phyloP scores from a whole-genome alignment of 2,797 vertebrate genomes.

The Chrysocyon brachyurus region DNA sequence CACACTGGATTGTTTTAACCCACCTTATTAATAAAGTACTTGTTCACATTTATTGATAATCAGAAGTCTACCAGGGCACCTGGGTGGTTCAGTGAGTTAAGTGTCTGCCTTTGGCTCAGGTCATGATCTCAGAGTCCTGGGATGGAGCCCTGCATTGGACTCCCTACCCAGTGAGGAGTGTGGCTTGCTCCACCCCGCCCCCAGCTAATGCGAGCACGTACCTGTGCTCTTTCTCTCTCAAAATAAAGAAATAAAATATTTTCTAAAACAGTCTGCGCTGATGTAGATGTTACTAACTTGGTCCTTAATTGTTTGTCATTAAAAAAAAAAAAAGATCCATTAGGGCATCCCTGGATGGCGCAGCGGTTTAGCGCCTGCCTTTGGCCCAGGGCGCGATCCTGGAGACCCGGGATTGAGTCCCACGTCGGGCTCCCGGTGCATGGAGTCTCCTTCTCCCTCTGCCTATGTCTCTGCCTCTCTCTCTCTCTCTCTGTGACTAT shows the following conservation, averaged over 20 bases:
- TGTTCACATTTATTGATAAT: slow-evolving; percentile 23
- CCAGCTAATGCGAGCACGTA: not conserved
- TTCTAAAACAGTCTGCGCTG: not conserved
- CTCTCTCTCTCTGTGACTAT: too few relatives aligned
- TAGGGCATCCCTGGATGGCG: too few relatives aligned
- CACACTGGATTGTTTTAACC: slow-evolving; percentile 48
- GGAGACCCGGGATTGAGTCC: too few relatives aligned
- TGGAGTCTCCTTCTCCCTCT: too few relatives aligned
- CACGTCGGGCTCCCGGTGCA: too few relatives aligned
- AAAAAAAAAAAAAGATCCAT: too few relatives aligned
- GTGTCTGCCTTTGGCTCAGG: not conserved
- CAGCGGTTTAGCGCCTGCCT: too few relatives aligned
- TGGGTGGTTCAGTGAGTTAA: not conserved
- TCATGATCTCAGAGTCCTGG: not conserved
- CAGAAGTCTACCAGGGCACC: not conserved
- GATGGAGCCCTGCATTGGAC: not conserved
- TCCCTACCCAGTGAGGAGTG: not conserved
- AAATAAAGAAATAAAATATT: not conserved
- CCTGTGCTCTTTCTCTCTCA: not conserved
- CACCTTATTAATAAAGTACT: not conserved
- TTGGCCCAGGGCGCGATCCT: too few relatives aligned
- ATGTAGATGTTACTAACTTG: not conserved
- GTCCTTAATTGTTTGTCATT: slow-evolving; percentile 1
- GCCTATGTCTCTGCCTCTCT: too few relatives aligned
- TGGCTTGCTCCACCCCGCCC: not conserved